Evolutionary conservation across 2,888 invertebrate genomes (phyloP).

Genomic region (Diploptera punctata): DNA sequence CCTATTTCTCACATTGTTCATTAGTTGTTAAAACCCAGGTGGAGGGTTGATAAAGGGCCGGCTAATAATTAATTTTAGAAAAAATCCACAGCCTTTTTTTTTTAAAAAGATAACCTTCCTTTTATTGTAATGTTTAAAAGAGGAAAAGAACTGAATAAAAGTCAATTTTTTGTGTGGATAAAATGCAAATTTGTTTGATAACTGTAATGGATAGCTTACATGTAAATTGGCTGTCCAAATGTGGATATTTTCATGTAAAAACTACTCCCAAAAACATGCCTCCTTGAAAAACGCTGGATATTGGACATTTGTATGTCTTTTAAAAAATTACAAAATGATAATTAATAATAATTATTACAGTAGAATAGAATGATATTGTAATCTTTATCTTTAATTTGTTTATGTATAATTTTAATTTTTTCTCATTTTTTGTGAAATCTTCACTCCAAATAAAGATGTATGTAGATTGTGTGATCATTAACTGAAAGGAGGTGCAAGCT

Average conservation of each 20-base stretch:
- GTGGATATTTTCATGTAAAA: slow-evolving; percentile 39
- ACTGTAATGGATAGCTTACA: slow-evolving; percentile 32
- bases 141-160: slow-evolving; percentile 26
- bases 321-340: slow-evolving; percentile 33
- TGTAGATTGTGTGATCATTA: too few relatives aligned
- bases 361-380: slow-evolving; percentile 22
- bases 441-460: slow-evolving; percentile 36
- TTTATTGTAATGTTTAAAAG: slow-evolving; percentile 29
- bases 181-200: slow-evolving; percentile 2
- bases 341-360: slow-evolving; percentile 29
- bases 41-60: slow-evolving; percentile 18
- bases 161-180: slow-evolving; percentile 27
- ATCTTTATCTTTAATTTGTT: slow-evolving; percentile 31
- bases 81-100: not conserved
- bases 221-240: slow-evolving; percentile 26
- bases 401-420: slow-evolving; percentile 33
- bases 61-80: slow-evolving; percentile 8
- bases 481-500: too few relatives aligned
- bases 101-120: slow-evolving; percentile 20
- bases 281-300: slow-evolving; percentile 26
- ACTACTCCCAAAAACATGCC: slow-evolving; percentile 30
- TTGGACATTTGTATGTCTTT: slow-evolving; percentile 37
- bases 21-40: slow-evolving; percentile 13
- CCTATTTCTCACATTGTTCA: slow-evolving; percentile 11
- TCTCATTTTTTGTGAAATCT: slow-evolving; percentile 30